These are phyloP conservation scores for Acronicta alni DNA, from an alignment of 2,888 invertebrate genomes.

Conservation along the genomic window DNA sequence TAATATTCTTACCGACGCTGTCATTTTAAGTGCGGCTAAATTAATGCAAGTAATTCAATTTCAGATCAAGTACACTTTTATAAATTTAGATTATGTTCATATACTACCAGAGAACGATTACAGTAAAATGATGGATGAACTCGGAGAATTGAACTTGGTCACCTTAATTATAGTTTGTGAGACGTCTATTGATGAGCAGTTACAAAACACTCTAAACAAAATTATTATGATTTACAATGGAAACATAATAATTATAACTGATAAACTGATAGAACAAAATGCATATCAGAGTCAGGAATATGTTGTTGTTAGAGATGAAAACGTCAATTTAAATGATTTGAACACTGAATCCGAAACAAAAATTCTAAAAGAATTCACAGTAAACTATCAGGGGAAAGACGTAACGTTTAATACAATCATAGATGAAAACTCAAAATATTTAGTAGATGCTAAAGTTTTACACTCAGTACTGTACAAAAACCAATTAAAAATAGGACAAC, in stretches of 20 bases:
- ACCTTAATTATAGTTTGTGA: slow-evolving; percentile 61
- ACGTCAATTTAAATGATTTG: slow-evolving; percentile 52
- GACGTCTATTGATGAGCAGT: slow-evolving; percentile 34
- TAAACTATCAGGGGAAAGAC: slow-evolving; percentile 61
- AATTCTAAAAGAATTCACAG: slow-evolving; percentile 47
- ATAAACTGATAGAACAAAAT: slow-evolving; percentile 41
- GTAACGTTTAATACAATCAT: slow-evolving; percentile 49
- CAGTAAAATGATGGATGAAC: slow-evolving; percentile 59
- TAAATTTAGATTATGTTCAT: slow-evolving; percentile 63
- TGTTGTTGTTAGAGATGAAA: slow-evolving; percentile 45
- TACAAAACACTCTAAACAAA: slow-evolving; percentile 55
- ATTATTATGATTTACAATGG: slow-evolving; percentile 50
- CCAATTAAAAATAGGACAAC: slow-evolving; percentile 60
- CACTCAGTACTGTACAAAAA: slow-evolving; percentile 56
- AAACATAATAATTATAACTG: slow-evolving; percentile 57
- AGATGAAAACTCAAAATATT: slow-evolving; percentile 46
- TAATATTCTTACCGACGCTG: slow-evolving; percentile 57
- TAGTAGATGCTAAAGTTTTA: slow-evolving; percentile 56
- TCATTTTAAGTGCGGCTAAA: slow-evolving; percentile 60
- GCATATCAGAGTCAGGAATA: slow-evolving; percentile 28
- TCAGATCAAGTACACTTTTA: slow-evolving; percentile 51
- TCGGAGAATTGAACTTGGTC: slow-evolving; percentile 47
- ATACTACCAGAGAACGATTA: slow-evolving; percentile 59
- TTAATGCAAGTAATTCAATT: slow-evolving; percentile 53
- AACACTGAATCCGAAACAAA: slow-evolving; percentile 49